phyloP scores from a whole-genome alignment of 92 coral and sea anemone genomes.

The Phenganax marumi region DNA sequence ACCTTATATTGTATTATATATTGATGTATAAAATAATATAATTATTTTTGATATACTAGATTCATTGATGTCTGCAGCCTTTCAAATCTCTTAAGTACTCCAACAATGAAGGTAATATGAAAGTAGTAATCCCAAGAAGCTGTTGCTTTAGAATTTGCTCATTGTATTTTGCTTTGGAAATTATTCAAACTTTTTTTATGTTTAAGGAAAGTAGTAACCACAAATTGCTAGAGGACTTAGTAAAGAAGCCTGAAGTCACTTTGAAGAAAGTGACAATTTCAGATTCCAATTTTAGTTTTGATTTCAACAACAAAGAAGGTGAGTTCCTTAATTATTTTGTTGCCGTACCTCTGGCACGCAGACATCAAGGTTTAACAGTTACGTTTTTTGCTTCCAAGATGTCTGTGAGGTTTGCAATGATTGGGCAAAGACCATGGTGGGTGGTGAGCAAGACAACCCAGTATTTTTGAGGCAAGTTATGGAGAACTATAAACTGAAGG shows the following conservation, averaged over 20 bases:
- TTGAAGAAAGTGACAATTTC: conserved; percentile 22
- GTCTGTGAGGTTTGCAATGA: conserved; percentile 80
- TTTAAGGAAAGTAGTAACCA: conserved; percentile 34
- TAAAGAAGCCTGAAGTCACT: not conserved
- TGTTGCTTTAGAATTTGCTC: not conserved
- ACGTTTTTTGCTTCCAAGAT: conserved; percentile 40
- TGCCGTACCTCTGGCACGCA: too few relatives aligned
- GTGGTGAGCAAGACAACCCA: conserved; percentile 70
- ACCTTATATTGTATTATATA: not conserved
- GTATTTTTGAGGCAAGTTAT: conserved; percentile 96
- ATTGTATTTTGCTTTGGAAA: not conserved
- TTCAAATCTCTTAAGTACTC: conserved; percentile 56
- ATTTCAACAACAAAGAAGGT: conserved; percentile 3
- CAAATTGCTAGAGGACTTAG: conserved; percentile 20
- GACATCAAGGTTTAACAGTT: too few relatives aligned
- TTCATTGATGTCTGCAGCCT: conserved; percentile 84
- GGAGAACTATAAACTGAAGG: conserved; percentile 93
- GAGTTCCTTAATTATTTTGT: not conserved
- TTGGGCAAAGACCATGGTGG: conserved; percentile 87
- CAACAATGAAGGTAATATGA: conserved; percentile 15
- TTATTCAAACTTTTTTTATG: not conserved
- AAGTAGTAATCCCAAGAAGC: not conserved
- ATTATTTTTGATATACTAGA: conserved; percentile 45
- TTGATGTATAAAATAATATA: not conserved
- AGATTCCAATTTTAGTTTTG: not conserved